Base-by-base conservation (phyloP, 2,113 vertebrate species). In the Cyrtonyx montezumae region DNA sequence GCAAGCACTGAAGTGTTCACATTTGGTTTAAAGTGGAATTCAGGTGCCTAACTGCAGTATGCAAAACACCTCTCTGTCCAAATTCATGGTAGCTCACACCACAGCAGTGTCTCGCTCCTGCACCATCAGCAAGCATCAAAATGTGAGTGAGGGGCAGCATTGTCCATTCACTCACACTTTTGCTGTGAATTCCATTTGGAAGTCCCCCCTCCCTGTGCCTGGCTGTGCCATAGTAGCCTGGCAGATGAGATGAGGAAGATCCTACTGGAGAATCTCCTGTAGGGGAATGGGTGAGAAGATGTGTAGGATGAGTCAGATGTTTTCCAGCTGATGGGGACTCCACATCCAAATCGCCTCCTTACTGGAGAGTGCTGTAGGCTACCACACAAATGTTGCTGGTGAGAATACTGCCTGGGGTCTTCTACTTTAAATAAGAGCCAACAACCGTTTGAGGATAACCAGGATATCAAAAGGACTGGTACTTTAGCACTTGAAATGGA, bases 61-160 rank as follows among this genome's bases (percentile, higher is more conserved):
- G n/a, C 42, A 46, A 51, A 53, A 28, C 28, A 45, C 19, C 26
- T 79, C 32, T 55, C 23, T 62, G 9, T 8, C 58, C 13, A 2
- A 65, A 73, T 23, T 13, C 26, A 32, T 0, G 1, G 13, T 34
- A 48, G 74, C 67, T 53, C 20, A 1, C 37, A 68, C 18, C 28
- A 36, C 30, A 62, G 48, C 0, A 0, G 7, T 3, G 2, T 79
- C 21, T 62, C n/a, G 40, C 45, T 77, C 28, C 37, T 4, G 0
- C 36, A 18, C 32, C 1, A 0, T 53, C 84, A 58, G 12, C 1
- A 69, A 30, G 26, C 32, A 53, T 26, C 23, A 26, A 82, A 73
- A 16, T 11, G 20, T 76, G 43, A 73, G 63, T 6, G 17, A 46
- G n/a, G 36, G 2, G 2, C 40, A 17, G 70, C 17, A 79, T 58